Base-by-base conservation (phyloP, 2,888 invertebrate species). In the Hyposoter didymator region DNA sequence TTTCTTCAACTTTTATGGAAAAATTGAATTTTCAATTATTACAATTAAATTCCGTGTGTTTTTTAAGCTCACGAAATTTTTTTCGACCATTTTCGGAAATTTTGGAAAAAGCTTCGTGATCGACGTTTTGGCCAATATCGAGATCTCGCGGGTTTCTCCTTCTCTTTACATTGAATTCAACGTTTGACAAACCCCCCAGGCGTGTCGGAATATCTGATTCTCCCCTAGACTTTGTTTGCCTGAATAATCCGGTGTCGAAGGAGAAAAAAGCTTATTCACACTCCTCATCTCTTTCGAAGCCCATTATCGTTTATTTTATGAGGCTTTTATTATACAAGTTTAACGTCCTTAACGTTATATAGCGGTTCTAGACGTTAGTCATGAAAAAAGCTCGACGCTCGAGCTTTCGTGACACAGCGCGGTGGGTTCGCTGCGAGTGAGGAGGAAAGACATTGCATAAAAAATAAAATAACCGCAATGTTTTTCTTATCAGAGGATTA, bases 311-410 rank as follows among this genome's bases (percentile, higher is more conserved):
- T 79, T 72, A 79, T 84, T 70, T 75, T 73, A 79, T 64, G 72
- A 59, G 62, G 52, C 75, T 74, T 80, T 84, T 80, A 84, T 84
- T 79, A 75, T 67, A 64, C 73, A 64, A 80, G 70, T 80, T 84
- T 79, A 84, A 79, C 64, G 79, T 62, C 79, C 62, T 32, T 45
- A 10, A 70, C 45, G 70, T 28, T 84, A n/a, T 84, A 75, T 80
- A 64, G 45, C 19, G n/a, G 79, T 59, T 75, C 14, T 17, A 22
- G 49, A 72, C 52, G n/a, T 59, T n/a, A 35, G 39, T 32, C 84
- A 47, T 79, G 79, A 80, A 84, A 79, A 75, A 75, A 14, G 28
- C 59, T 59, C 19, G 22, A 12, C 39, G 19, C 4, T 19, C 49
- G 67, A 49, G 67, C 52, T 66, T 39, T 45, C 6, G 14, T 66